Conservation (phyloP, 2,797 vertebrate species). For the Gambelia wislizenii region DNA sequence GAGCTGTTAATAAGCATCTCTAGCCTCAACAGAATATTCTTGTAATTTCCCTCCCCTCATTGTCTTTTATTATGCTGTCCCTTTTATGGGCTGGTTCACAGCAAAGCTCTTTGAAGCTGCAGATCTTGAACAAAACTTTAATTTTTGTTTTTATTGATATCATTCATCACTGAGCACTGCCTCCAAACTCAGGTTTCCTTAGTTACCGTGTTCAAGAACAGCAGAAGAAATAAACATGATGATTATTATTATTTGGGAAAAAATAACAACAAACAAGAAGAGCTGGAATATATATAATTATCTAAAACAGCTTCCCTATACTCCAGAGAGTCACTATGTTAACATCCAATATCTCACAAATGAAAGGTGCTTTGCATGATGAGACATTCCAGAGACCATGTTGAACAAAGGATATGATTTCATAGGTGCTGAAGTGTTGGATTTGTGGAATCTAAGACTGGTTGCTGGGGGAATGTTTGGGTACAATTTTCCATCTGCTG, state of each 20-base stretch:
- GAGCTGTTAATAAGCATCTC: background rate
- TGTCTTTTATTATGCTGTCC: background rate
- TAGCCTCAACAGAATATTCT: background rate
- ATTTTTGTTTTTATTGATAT: slow-evolving; percentile 29
- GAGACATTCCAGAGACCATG: background rate
- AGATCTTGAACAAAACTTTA: slow-evolving; percentile 14
- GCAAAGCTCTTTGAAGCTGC: background rate
- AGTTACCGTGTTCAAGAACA: slow-evolving; percentile 36
- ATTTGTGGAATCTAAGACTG: background rate
- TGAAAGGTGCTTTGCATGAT: background rate
- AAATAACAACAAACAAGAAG: background rate
- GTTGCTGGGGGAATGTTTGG: too few species aligned
- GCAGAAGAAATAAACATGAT: background rate
- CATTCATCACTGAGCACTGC: background rate
- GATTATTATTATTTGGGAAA: too few species aligned
- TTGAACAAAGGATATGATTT: too few species aligned
- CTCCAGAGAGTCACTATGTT: background rate
- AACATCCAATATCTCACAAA: background rate
- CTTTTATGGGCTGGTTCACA: background rate
- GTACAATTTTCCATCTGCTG: background rate
- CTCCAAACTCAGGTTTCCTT: slow-evolving; percentile 33
- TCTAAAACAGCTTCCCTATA: background rate
- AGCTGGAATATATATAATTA: background rate
- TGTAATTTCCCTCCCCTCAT: too few species aligned
- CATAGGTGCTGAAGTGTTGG: background rate